Conservation (phyloP, 2,888 invertebrate species). For the Linyphia triangularis region DNA sequence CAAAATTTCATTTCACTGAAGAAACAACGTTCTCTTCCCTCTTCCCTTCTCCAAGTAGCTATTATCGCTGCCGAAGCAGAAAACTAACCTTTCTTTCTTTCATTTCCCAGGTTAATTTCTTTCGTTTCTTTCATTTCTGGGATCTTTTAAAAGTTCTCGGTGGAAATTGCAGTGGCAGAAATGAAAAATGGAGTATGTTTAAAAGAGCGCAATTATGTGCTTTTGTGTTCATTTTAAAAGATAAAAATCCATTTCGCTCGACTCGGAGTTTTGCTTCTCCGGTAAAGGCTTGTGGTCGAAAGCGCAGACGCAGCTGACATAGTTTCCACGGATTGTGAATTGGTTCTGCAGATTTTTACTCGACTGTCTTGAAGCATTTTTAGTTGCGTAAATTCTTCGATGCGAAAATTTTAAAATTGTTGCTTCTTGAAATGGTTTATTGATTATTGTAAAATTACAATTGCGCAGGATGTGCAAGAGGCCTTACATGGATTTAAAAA, state of each 20-base stretch:
- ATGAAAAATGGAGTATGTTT: slow-evolving; percentile 24
- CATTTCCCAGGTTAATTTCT: not conserved
- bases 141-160: not conserved
- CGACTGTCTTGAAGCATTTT: not conserved
- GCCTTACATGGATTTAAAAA: too few species aligned
- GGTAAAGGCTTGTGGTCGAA: too few species aligned
- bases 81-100: not conserved
- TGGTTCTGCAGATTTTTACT: not conserved
- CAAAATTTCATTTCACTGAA: slow-evolving; percentile 26
- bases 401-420: too few species aligned
- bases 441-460: too few species aligned
- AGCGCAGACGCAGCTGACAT: not conserved
- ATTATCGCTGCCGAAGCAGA: slow-evolving; percentile 6
- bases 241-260: slow-evolving; percentile 17
- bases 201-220: slow-evolving; percentile 22
- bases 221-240: slow-evolving; percentile 20
- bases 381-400: too few species aligned
- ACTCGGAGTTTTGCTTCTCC: not conserved
- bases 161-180: not conserved
- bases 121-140: not conserved
- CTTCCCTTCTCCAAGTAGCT: not conserved
- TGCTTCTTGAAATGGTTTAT: too few species aligned
- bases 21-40: not conserved
- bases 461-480: too few species aligned
- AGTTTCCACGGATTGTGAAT: not conserved